phyloP scores from a whole-genome alignment of 2,113 vertebrate genomes.

The Pleuronectes platessa region DNA sequence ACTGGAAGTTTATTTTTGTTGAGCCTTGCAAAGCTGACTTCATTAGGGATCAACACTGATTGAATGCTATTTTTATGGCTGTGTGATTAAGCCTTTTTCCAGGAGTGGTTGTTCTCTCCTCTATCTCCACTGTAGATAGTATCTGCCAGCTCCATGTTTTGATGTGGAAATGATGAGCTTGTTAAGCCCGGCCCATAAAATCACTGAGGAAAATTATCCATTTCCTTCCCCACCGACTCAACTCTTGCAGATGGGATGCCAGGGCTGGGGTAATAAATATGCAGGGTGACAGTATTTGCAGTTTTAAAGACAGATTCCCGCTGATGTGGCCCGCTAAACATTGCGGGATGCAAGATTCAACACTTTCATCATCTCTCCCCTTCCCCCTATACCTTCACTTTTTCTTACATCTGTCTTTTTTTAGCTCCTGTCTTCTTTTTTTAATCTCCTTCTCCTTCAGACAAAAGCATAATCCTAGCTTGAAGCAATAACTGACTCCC shows the following conservation, averaged over 20 bases:
- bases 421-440: too few species aligned
- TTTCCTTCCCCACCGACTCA: conserved; percentile 31
- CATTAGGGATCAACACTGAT: conserved; percentile 51
- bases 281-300: conserved; percentile 21
- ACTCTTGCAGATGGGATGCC: conserved; percentile 20
- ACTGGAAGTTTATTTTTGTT: conserved; percentile 51
- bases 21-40: conserved; percentile 53
- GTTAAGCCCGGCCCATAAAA: conserved; percentile 57
- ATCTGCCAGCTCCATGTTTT: conserved; percentile 59
- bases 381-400: neutral
- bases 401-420: too few species aligned
- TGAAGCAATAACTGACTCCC: conserved; percentile 7
- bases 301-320: conserved; percentile 30
- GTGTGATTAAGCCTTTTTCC: conserved; percentile 47
- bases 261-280: conserved; percentile 29
- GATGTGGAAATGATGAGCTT: conserved; percentile 66
- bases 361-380: conserved; percentile 8
- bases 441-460: neutral
- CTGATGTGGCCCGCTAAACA: conserved; percentile 6
- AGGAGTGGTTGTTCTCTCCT: conserved; percentile 43
- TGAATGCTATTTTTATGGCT: conserved; percentile 58
- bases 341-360: neutral
- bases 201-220: conserved; percentile 39
- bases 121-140: conserved; percentile 45
- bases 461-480: conserved; percentile 17